These are phyloP conservation scores for Crenuchus spilurus DNA, from an alignment of 2,797 vertebrate species.

Conservation along the genomic window DNA sequence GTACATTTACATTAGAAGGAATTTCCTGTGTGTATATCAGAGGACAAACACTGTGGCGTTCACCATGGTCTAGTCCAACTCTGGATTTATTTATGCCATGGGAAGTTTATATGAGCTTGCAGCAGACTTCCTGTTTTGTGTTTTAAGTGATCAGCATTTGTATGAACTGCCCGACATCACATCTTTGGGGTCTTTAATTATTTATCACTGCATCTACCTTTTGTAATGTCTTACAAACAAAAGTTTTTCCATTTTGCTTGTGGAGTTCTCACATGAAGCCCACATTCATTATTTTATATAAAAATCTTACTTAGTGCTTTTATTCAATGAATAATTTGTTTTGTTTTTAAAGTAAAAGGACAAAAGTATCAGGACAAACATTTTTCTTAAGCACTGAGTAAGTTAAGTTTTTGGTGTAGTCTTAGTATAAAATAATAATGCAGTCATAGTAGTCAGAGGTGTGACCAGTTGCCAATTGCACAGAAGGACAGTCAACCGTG, in stretches of 20 bases:
- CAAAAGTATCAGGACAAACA: too few relatives aligned
- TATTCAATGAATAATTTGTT: too few relatives aligned
- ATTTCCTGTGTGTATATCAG: conserved; percentile 32
- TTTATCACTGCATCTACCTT: conserved; percentile 1
- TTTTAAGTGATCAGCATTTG: neutral
- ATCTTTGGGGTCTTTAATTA: neutral
- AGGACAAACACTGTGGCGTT: conserved; percentile 20
- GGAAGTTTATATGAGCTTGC: conserved; percentile 17
- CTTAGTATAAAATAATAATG: too few relatives aligned
- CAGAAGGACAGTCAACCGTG: too few relatives aligned
- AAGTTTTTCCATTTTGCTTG: neutral
- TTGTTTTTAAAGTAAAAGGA: too few relatives aligned
- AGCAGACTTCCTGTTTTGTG: conserved; percentile 22
- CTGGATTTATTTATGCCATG: conserved; percentile 27
- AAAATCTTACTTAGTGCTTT: too few relatives aligned
- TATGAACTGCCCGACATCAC: neutral
- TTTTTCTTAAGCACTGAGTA: too few relatives aligned
- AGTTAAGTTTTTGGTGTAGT: too few relatives aligned
- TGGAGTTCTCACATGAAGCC: neutral
- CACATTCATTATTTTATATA: too few relatives aligned
- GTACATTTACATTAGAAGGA: neutral
- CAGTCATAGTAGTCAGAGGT: too few relatives aligned
- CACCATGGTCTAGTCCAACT: neutral
- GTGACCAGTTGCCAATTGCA: too few relatives aligned
- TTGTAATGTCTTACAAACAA: neutral